Base-by-base conservation (phyloP, 64 coral and sea anemone species). In the Platygyra sinensis region DNA sequence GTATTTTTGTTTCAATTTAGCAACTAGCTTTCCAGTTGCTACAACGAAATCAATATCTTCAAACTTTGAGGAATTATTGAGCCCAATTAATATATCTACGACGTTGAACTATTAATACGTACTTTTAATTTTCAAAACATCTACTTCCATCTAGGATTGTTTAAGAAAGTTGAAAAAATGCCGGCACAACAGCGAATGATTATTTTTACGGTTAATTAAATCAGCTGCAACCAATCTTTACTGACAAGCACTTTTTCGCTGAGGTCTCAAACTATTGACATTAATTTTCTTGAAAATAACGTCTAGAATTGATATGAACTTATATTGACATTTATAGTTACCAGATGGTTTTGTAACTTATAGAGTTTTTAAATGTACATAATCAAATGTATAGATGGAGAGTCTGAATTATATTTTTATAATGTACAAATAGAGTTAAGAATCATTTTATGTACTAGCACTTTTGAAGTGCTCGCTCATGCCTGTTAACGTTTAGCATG, bases 361-460 rank as follows among this genome's bases (percentile, higher is more conserved):
- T 80, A 59, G 57, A 57, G 16, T 61, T 69, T 85, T 50, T 29
- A 50, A n/a, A 85, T 71, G 81, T 85, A 71, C 10, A 85, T 85
- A 85, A 71, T 39, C 36, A 31, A 46, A 50, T 85, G 36, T 27
- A 72, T 85, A 85, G 81, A 85, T 28, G 20, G 65, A 71, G 19
- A 67, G 57, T 62, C 31, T 29, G 62, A 71, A 69, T 50, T 31
- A 39, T 65, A 30, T 85, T 85, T 71, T 85, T 85, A 85, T 69
- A 50, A 51, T 64, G 80, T 39, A 83, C 60, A 83, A 83, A 64
- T 27, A 69, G 1, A 69, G 25, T 69, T 36, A 71, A 11, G 51
- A 85, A 67, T 71, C 36, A 49, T 51, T 52, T 71, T n/a, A 71
- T 85, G 55, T 46, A 39, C 30, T n/a, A 42, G 30, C 24, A 19